phyloP scores from a whole-genome alignment of 2,888 invertebrate genomes.

The Sarcophaga variegata region DNA sequence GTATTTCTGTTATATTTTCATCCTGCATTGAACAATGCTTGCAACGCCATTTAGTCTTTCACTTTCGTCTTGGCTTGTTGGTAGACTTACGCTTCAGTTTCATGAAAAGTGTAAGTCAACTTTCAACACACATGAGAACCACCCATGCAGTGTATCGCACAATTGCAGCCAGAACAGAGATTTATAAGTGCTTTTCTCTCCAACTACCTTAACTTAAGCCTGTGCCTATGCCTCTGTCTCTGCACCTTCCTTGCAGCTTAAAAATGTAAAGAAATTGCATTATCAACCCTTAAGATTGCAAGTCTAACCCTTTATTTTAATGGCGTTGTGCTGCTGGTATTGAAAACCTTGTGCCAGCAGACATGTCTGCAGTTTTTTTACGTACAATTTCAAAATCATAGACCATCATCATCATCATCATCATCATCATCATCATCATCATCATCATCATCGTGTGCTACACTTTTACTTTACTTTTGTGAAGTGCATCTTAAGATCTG shows the following conservation, averaged over 20 bases:
- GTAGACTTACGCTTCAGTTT: slow-evolving; percentile 5
- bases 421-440: background rate
- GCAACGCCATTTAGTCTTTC: slow-evolving; percentile 48
- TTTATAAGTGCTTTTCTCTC: slow-evolving; percentile 56
- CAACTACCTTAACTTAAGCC: slow-evolving; percentile 47
- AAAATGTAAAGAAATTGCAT: slow-evolving; percentile 49
- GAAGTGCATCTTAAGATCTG: slow-evolving; percentile 66
- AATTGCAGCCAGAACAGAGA: slow-evolving; percentile 49
- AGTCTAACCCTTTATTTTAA: slow-evolving; percentile 58
- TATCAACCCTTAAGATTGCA: slow-evolving; percentile 67
- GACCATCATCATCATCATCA: slow-evolving; percentile 36
- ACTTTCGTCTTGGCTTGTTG: slow-evolving; percentile 62
- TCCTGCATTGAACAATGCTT: slow-evolving; percentile 22
- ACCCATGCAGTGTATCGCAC: slow-evolving; percentile 1
- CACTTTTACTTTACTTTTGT: slow-evolving; percentile 50
- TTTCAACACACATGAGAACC: slow-evolving; percentile 11
- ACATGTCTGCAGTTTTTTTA: slow-evolving; percentile 68
- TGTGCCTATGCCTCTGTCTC: background rate
- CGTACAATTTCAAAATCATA: slow-evolving; percentile 60
- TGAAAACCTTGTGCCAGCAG: slow-evolving; percentile 63
- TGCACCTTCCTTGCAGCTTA: slow-evolving; percentile 15
- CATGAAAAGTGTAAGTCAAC: slow-evolving; percentile 37
- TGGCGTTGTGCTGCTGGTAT: slow-evolving; percentile 10
- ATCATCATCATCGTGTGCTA: slow-evolving; percentile 25
- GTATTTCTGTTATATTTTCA: slow-evolving; percentile 19